phyloP scores from a whole-genome alignment of 2,888 invertebrate species.

The Leptarthrus brevirostris region DNA sequence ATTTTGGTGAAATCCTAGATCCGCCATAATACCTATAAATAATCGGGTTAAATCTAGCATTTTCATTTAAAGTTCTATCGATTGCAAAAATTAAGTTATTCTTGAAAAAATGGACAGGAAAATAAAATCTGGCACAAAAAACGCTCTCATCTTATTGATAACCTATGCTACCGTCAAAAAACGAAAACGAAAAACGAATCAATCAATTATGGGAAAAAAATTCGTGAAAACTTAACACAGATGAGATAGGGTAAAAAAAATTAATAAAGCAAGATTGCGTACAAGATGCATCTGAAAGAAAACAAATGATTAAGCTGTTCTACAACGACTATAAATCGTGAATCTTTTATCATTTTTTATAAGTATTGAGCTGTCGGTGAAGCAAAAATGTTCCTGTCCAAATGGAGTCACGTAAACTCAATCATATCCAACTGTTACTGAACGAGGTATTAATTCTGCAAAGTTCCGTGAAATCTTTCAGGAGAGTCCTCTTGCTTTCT shows the following conservation, averaged over 20 bases:
- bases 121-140: too few relatives aligned
- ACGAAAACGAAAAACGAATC: neutral
- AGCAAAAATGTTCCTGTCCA: slow-evolving; percentile 51
- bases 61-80: too few relatives aligned
- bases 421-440: slow-evolving; percentile 62
- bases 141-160: too few relatives aligned
- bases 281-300: slow-evolving; percentile 20
- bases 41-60: too few relatives aligned
- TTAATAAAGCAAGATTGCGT: slow-evolving; percentile 12
- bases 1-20: too few relatives aligned
- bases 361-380: slow-evolving; percentile 29
- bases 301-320: slow-evolving; percentile 48
- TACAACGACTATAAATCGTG: slow-evolving; percentile 40
- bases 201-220: slow-evolving; percentile 23
- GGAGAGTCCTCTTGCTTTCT: neutral
- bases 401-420: slow-evolving; percentile 65
- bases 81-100: too few relatives aligned
- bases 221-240: slow-evolving; percentile 18
- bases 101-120: too few relatives aligned
- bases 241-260: slow-evolving; percentile 13
- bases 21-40: too few relatives aligned
- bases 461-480: slow-evolving; percentile 50
- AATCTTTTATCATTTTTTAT: slow-evolving; percentile 50
- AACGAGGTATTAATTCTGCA: slow-evolving; percentile 58
- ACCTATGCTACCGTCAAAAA: too few relatives aligned